Evolutionary conservation across 2,113 vertebrate species (phyloP).

Genomic region (Indicator indicator): DNA sequence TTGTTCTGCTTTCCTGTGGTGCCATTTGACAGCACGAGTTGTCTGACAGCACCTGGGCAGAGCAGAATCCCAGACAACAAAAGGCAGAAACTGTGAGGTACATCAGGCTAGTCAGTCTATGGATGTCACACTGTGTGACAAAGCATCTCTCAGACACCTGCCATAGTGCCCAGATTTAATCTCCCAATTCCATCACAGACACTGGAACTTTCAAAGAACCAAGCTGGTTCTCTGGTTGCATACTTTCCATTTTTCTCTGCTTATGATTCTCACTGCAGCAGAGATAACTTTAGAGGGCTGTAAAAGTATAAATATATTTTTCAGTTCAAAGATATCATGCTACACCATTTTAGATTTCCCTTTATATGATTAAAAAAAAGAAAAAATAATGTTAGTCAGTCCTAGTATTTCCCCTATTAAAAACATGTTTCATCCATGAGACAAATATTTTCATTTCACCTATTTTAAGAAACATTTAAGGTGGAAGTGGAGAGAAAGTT

Average conservation of each 20-base stretch:
- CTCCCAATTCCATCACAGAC: background rate
- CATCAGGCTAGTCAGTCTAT: background rate
- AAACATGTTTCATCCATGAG: background rate
- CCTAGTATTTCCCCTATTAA: background rate
- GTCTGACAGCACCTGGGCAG: background rate
- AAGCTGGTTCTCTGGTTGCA: background rate
- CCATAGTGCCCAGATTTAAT: background rate
- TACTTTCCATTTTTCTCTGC: background rate
- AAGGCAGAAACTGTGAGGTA: background rate
- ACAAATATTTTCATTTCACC: background rate
- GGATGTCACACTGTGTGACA: background rate
- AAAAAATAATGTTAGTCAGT: background rate
- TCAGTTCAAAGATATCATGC: background rate
- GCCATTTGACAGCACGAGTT: background rate
- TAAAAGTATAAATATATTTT: background rate
- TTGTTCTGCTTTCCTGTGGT: background rate
- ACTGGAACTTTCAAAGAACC: background rate
- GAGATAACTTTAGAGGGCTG: background rate
- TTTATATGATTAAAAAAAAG: background rate
- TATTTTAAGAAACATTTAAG: background rate
- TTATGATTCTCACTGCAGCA: background rate
- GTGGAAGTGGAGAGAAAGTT: background rate
- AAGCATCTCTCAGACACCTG: background rate
- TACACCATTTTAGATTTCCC: background rate
- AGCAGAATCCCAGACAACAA: background rate